Evolutionary conservation across 2,797 vertebrate genomes (phyloP).

Genomic region (Gallirallus australis): DNA sequence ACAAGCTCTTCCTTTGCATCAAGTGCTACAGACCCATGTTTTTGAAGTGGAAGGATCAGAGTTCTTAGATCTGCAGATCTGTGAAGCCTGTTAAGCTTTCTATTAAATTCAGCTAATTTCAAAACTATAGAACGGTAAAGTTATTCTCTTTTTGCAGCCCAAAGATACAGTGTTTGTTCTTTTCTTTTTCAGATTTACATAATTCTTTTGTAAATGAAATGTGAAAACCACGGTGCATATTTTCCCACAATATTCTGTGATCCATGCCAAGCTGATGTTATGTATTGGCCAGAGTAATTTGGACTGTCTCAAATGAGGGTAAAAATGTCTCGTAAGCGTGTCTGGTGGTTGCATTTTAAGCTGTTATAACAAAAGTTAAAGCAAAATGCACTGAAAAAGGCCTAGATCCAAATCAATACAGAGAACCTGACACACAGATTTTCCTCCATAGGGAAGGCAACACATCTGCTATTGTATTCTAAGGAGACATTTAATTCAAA

Average conservation of each 20-base stretch:
- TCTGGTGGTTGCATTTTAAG: background rate
- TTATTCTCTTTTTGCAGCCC: background rate
- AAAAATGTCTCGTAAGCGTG: background rate
- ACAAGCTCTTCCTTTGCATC: background rate
- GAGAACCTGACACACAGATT: background rate
- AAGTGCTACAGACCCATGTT: background rate
- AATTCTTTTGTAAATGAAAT: background rate
- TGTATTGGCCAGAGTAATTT: background rate
- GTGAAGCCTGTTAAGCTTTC: background rate
- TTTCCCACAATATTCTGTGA: background rate
- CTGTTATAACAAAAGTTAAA: background rate
- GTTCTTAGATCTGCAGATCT: background rate
- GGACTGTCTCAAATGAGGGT: background rate
- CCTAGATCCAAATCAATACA: background rate
- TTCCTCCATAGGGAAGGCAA: background rate
- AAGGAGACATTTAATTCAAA: background rate
- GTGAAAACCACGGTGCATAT: background rate
- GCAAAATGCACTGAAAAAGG: background rate
- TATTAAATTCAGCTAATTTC: conserved; percentile 22
- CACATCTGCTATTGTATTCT: background rate
- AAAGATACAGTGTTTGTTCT: background rate
- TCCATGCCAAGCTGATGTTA: background rate
- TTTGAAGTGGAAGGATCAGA: conserved; percentile 27
- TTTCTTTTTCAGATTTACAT: background rate
- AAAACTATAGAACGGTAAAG: background rate